phyloP scores from a whole-genome alignment of 2,797 vertebrate species.

The Poliocrania exsul region DNA sequence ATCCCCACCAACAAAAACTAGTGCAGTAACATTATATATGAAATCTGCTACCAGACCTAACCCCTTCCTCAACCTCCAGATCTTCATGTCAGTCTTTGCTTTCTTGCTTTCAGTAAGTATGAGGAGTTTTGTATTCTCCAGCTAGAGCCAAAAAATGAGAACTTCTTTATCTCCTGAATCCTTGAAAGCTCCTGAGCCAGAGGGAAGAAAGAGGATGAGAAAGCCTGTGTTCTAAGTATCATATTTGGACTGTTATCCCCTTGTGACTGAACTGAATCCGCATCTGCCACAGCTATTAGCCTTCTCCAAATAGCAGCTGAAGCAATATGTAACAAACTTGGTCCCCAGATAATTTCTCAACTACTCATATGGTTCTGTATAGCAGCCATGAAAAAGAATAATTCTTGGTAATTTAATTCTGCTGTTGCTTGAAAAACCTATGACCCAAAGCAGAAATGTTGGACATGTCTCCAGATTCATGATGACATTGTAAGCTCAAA shows the following conservation, averaged over 20 bases:
- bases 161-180: background rate
- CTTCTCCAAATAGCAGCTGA: slow-evolving; percentile 50
- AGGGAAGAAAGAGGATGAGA: background rate
- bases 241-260: slow-evolving; percentile 35
- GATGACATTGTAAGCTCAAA: background rate
- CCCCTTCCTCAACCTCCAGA: background rate
- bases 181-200: background rate
- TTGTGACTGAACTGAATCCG: background rate
- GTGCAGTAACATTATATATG: background rate
- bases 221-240: background rate
- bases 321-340: slow-evolving; percentile 44
- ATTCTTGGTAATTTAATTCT: slow-evolving; percentile 39
- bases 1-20: background rate
- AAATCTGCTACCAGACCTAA: background rate
- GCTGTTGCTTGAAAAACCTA: slow-evolving; percentile 26
- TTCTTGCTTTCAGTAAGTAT: background rate
- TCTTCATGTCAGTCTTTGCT: background rate
- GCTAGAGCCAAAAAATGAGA: background rate
- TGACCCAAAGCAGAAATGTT: slow-evolving; percentile 41
- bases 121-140: background rate
- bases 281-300: slow-evolving; percentile 49
- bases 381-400: slow-evolving; percentile 31
- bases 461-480: background rate
- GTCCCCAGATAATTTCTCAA: slow-evolving; percentile 54
- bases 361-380: slow-evolving; percentile 27